phyloP scores from a whole-genome alignment of 2,888 invertebrate genomes.

The Heliconius cydno region DNA sequence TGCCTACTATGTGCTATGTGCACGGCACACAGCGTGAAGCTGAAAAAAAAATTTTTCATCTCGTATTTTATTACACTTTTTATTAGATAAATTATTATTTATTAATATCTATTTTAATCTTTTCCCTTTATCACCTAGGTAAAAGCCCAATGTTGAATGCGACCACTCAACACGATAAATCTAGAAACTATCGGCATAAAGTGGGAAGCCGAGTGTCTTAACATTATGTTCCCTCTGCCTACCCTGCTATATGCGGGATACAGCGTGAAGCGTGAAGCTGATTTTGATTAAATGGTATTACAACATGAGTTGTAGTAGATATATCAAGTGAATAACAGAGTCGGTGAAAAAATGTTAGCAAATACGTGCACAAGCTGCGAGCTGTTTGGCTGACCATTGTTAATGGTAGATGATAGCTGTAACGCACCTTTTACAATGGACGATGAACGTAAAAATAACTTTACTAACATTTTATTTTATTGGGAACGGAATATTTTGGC shows the following conservation, averaged over 20 bases:
- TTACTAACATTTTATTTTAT: neutral
- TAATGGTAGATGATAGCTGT: slow-evolving; percentile 48
- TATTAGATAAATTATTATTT: too few species aligned
- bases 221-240: neutral
- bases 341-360: slow-evolving; percentile 39
- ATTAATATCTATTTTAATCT: too few species aligned
- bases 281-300: neutral
- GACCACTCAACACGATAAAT: neutral
- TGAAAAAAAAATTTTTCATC: too few species aligned
- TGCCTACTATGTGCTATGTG: too few species aligned
- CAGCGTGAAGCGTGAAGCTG: neutral
- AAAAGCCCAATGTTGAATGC: neutral
- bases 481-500: too few species aligned
- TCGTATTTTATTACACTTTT: too few species aligned
- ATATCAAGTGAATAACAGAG: slow-evolving; percentile 25
- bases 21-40: too few species aligned
- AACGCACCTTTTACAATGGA: slow-evolving; percentile 31
- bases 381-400: slow-evolving; percentile 49
- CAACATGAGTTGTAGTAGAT: slow-evolving; percentile 5
- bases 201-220: neutral
- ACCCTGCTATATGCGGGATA: neutral
- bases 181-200: too few species aligned
- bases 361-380: slow-evolving; percentile 45
- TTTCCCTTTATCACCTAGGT: too few species aligned
- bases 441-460: neutral